Conservation (phyloP, 2,797 vertebrate species). For the Lutjanus campechanus region DNA sequence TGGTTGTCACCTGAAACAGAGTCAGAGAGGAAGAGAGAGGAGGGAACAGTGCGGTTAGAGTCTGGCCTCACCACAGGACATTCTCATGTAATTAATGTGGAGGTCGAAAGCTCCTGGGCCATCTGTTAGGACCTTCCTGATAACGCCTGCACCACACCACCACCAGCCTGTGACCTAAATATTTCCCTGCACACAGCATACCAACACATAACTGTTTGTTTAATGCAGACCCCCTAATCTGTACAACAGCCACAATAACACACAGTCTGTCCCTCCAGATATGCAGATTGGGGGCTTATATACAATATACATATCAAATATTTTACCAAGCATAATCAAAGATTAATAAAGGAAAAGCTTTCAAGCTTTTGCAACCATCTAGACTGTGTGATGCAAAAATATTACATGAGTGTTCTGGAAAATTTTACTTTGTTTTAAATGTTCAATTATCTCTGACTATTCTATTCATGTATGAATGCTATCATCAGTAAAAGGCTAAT, state of each 20-base stretch:
- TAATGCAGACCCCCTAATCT: conserved; percentile 32
- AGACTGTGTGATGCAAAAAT: background rate
- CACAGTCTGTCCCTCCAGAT: conserved; percentile 18
- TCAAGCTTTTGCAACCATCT: background rate
- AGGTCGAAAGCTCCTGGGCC: conserved; percentile 72
- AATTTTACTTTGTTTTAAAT: background rate
- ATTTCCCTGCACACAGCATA: conserved; percentile 50
- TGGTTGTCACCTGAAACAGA: conserved; percentile 77
- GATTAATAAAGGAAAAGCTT: background rate
- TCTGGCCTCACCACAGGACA: conserved; percentile 70
- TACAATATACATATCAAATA: background rate
- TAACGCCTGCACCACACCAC: conserved; percentile 57
- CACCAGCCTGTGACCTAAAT: conserved; percentile 70
- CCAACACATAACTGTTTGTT: conserved; percentile 44
- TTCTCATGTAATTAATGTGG: conserved; percentile 80
- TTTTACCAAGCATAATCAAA: background rate
- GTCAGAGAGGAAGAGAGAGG: conserved; percentile 25
- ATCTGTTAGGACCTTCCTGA: conserved; percentile 82
- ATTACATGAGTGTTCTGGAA: background rate
- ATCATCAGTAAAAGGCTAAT: background rate
- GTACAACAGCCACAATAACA: conserved; percentile 26
- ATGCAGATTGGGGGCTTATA: background rate
- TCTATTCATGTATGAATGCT: background rate
- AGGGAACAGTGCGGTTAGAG: conserved; percentile 44
- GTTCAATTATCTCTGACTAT: background rate